Evolutionary conservation across 2,113 vertebrate species (phyloP), one percentile per base, ranked within the genome.

Genomic region (Oreochromis niloticus): DNA sequence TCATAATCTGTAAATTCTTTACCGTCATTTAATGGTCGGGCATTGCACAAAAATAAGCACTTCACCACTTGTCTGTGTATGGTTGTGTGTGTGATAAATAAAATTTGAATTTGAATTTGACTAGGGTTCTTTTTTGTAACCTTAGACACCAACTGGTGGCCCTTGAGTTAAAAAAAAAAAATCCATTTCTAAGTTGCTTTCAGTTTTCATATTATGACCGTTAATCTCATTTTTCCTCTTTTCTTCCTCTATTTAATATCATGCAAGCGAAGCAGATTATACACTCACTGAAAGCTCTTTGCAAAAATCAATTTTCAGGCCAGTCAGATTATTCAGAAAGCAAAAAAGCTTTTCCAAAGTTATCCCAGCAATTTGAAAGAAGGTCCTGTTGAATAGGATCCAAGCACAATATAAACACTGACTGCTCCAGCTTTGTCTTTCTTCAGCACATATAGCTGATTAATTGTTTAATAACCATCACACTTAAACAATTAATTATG

Each of bases 301-400:
- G 63, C 36, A 39, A 5, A 68, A 22, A 41, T 68, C 19, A 9
- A 8, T 22, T 13, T 22, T 68, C 34, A 68, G 11, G 19, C 36
- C 1, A 41, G 61, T 22, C 17, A 66, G 32, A 66, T 66, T 36
- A 66, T 66, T 66, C 32, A 36, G 6, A 66, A 39, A 19, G 16
- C 32, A 41, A 22, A 41, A 95, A 94, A 96, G 96, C 75, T 96
- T 91, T 89, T 95, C 92, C 94, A 93, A 95, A 96, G 93, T 96
- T 96, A 88, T 95, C 92, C 93, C 91, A 22, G 82, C 87, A 80
- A 86, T 80, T 93, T 66, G 71, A 85, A 82, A 66, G 6, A 86
- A 78, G 88, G 93, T 86, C 89, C 88, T 24, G 54, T 14, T 78
- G 27, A 87, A 24, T 32, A 48, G 71, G 89, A 90, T 90, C 92